Evolutionary conservation across 2,888 invertebrate species (phyloP), one percentile per base, ranked within the genome.

Genomic region (Galerucella calmariensis): DNA sequence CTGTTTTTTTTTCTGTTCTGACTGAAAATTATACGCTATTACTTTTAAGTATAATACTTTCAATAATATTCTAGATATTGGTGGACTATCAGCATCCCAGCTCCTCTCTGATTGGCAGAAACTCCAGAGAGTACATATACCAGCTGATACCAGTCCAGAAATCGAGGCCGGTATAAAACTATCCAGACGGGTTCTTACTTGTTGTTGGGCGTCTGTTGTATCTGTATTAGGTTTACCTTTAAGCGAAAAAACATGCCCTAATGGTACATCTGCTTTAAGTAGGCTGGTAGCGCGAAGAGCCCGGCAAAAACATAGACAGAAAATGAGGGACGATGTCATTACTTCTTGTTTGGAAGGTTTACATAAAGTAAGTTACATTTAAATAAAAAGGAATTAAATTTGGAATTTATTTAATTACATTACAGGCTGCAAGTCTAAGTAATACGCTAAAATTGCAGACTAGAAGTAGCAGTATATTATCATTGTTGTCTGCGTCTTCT

Each of bases 141-240:
- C 92, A 79, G 92, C 91, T 20, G 91, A 91, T 78, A 90, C 89
- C n/a, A 92, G 93, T 14, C 91, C 92, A 0, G 92, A 94, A 81
- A 90, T 93, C 14, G 94, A 94, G 83, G 95, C 96, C 0, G 95
- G 95, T 79, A 90, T 93, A 46, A 93, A 94, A 79, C 89, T 94
- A 84, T 92, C 94, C 0, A 89, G 94, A 81, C 90, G 94, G 73
- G 92, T 97, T 51, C 87, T 98, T 67, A 96, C 96, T 0, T 95
- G 95, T 82, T 96, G 97, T 83, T 98, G 97, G 97, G 94, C 94
- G 56, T 95, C 95, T 0, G 94, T 97, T 90, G 93, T 97, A 75
- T 94, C 94, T 16, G 95, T 98, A 0, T 88, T 97, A 16, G 95
- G 97, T 63, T 92, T 93, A 0, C 93, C 95, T 0, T 87, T 96